Base-by-base conservation (phyloP, 2,113 vertebrate genomes). In the Sakesphorus luctuosus region DNA sequence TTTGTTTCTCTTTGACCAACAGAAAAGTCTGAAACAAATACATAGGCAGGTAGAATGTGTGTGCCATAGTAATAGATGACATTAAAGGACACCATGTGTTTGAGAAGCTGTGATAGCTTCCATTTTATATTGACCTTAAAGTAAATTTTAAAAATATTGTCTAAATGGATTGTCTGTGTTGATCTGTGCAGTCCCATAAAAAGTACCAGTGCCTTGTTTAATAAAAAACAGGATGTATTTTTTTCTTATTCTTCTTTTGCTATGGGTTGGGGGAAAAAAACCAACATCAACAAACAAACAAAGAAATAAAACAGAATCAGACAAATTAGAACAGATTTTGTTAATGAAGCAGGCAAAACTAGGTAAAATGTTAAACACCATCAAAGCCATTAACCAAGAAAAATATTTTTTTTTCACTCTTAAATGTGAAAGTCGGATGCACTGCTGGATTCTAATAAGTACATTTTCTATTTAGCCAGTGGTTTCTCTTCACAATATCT, bases 381-480 rank as follows among this genome's bases (percentile, higher is more conserved):
- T 73, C 44, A 84, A 85, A 91, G 12, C 8, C 35, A 77, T 68
- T 94, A 91, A 88, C 47, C 36, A 94, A 91, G 46, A 65, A 10
- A 96, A 95, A 95, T 90, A 66, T 88, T 93, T 76, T 96, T 95
- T 79, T 9, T 97, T 96, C 79, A 53, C 14, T 55, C 31, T 66
- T 90, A 91, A 94, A 91, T 33, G 6, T 87, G n/a, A 55, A 89
- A 80, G 25, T 59, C 52, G 75, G 46, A 79, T 56, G 26, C 68
- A 69, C 67, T 84, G 26, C 82, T 96, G 86, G 75, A 47, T 96
- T 96, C 78, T 92, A 94, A 72, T 52, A 94, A 95, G 47, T 90
- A 73, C 21, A 65, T 96, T 97, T 97, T 95, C 52, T 78, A 46
- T 97, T 91, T 94, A 94, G 93, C 85, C 78, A 84, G 31, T 92